Evolutionary conservation across 2,797 vertebrate genomes (phyloP), one percentile per base, ranked within the genome.

Genomic region (Heterohyrax brucei): DNA sequence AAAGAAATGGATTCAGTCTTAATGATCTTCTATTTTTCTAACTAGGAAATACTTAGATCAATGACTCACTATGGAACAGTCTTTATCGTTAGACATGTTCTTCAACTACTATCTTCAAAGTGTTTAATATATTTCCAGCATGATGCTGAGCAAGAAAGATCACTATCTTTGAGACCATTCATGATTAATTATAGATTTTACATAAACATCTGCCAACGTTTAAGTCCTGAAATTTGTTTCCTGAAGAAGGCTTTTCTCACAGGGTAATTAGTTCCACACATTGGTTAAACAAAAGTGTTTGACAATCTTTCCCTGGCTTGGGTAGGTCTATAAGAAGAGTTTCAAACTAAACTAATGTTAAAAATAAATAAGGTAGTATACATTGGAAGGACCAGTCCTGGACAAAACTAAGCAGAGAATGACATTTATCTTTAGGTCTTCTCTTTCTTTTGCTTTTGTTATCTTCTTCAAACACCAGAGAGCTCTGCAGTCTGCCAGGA

Each of bases 261-360:
- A 77, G 14, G 28, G 13, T 28, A 48, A 44, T 77, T 85, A 61
- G 28, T 91, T 96, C 44, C 2, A 76, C 78, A 64, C 2, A 81
- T 94, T 82, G n/a, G 33, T 68, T 93, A n/a, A 83, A 76, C 46
- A 88, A 95, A 96, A 89, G 53, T 80, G 24, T 46, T 84, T 89
- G 72, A 68, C 28, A 75, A 0, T 59, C 59, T 95, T 39, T 92
- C 13, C n/a, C 18, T 87, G 44, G 30, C 56, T 89, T 94, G 56
- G 56, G 10, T 94, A 80, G 1, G 33, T 68, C 48, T 89, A 1
- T 66, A 83, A 83, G 39, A 39, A 95, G 56, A 91, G 39, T 91
- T 78, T 64, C 4, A 68, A 61, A 62, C 64, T 39, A 39, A 39
- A 39, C 39, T 1, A 61, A 82, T 76, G 1, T 1, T 80, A 73